phyloP scores from a whole-genome alignment of 2,113 vertebrate genomes.

The Suncus etruscus region DNA sequence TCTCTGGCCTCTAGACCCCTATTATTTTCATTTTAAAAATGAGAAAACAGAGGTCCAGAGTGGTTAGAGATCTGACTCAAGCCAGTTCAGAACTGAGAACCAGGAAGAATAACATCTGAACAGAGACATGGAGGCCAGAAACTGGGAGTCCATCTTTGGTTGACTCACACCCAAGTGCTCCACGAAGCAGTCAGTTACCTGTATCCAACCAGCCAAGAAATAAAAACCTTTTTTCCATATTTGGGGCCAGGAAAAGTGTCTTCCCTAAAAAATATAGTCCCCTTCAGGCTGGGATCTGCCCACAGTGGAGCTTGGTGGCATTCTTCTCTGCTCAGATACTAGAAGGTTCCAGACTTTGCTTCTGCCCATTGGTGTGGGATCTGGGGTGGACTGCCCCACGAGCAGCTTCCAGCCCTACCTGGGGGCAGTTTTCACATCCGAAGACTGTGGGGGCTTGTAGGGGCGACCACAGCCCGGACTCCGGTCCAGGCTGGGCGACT shows the following conservation, averaged over 20 bases:
- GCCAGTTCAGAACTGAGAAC: conserved; percentile 39
- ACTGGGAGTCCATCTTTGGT: too few relatives aligned
- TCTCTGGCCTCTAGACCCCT: too few relatives aligned
- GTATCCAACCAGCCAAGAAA: background rate
- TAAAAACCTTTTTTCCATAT: background rate
- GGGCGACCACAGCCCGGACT: conserved; percentile 81
- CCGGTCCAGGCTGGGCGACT: conserved; percentile 90
- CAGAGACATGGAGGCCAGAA: background rate
- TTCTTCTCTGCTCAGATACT: background rate
- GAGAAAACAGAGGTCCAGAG: background rate
- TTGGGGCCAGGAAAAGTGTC: background rate
- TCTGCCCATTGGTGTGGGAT: rapidly evolving
- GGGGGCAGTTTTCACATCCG: conserved; percentile 82
- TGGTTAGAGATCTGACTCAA: background rate
- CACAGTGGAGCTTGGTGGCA: background rate
- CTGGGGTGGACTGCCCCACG: too few relatives aligned
- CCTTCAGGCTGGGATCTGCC: background rate
- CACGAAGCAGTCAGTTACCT: background rate
- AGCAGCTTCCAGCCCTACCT: conserved; percentile 76
- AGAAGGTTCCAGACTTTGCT: background rate
- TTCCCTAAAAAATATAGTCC: background rate
- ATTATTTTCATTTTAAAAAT: background rate
- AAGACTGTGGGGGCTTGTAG: conserved; percentile 80
- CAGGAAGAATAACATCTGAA: background rate
- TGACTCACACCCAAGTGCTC: background rate